Base-by-base conservation (phyloP, 2,113 vertebrate species). In the Salvelinus namaycush region DNA sequence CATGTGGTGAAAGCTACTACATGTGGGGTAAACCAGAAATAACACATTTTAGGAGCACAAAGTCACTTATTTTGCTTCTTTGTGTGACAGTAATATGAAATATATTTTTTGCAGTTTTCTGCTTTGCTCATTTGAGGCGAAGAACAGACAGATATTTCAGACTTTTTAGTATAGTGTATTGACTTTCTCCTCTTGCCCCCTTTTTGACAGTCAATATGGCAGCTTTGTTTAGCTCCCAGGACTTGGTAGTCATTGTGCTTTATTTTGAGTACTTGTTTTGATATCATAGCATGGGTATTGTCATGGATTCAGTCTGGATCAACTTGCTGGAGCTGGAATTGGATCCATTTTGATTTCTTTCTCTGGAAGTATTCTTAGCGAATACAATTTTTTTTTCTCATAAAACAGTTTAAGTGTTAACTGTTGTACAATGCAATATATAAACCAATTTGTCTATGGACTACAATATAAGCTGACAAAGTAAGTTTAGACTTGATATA, bases 1-100 rank as follows among this genome's bases (percentile, higher is more conserved):
- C 93, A 97, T 99, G 97, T 99, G 97, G 98, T 99, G 93, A 99
- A 92, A 88, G 93, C 77, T 67, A 85, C 78, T 91, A 90, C 89
- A 93, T 92, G 78, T 87, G 64, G 5, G 51, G 83, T 74, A 51
- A 76, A 88, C 81, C 86, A 89, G 80, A 86, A 85, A 85, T 84
- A 87, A 93, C 34, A 34, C 6, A 34, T 27, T 78, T 88, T 84
- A 86, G 85, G 81, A 91, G 89, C 87, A 90, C 87, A 89, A 88
- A 76, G 76, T 81, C 76, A 86, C 49, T 76, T 51, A 54, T 83
- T 94, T 95, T 93, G 93, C 93, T 96, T 96, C 95, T 87, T 94
- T 95, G 94, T 95, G 95, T 95, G 92, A 94, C 95, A 95, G 93
- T 72, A 72, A 94, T 90, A 87, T 86, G 82, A 76, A 80, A 44